Evolutionary conservation across 2,113 vertebrate species (phyloP), one percentile per base, ranked within the genome.

Genomic region (Ictidomys tridecemlineatus): DNA sequence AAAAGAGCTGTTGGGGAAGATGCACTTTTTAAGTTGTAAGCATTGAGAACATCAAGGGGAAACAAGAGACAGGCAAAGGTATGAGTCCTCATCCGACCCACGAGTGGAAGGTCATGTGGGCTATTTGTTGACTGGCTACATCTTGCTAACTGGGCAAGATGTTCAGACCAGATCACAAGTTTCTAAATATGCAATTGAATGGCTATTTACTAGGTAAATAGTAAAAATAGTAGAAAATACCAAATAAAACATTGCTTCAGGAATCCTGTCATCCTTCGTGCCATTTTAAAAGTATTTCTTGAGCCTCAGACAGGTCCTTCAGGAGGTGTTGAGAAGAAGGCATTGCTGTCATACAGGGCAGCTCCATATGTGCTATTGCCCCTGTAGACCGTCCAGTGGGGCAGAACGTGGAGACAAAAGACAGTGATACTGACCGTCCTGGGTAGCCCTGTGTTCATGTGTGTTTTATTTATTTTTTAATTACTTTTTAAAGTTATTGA

Each of bases 201-300:
- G 76, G 12, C 73, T 48, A 86, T 39, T 53, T 74, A 56, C 39
- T 73, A 20, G 37, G 48, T 28, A 51, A 84, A 42, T 79, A 56
- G n/a, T 37, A 56, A 97, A 65, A 82, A 11, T 39, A 67, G 77
- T 85, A 53, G 37, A 53, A 77, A 94, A 96, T 14, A 51, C n/a
- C 20, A 39, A 45, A 45, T 51, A 39, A 92, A 94, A 74, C 28
- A 94, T 61, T 2, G 30, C 39, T 48, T 48, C 37, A 72, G 89
- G 34, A 79, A 88, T 58, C 79, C 73, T 16, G 51, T 51, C 78
- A 76, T 72, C 56, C 56, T 45, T 30, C 32, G 5, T 34, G 65
- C 8, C 34, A 37, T 78, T 89, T 89, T 18, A 58, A 70, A 91
- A n/a, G 32, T n/a, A 45, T 51, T 51, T 13, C 12, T 51, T 13